Percentiles rank a stretch among this genome's conserved stretches.
These are phyloP conservation scores for Coenobita brevimanus DNA, from an alignment of 1,140 invertebrate genomes.

Conservation along the genomic window DNA sequence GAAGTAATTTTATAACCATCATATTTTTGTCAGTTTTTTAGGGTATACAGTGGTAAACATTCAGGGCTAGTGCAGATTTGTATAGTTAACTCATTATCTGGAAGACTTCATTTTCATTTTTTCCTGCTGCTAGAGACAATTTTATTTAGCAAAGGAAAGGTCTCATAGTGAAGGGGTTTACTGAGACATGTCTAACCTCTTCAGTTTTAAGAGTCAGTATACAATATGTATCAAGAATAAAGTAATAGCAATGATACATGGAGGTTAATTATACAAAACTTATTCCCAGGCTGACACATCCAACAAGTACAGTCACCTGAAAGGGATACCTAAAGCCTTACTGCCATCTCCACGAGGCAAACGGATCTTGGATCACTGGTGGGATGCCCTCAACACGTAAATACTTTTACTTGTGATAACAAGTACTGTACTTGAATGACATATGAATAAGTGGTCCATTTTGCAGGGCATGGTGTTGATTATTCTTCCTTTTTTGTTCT, in stretches of 20 bases:
- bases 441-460: conserved; percentile 47
- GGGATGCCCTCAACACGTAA: conserved; percentile 69
- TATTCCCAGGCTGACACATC: conserved; percentile 49
- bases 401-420: background rate
- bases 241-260: background rate
- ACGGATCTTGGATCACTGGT: conserved; percentile 69
- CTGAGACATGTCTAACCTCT: too few relatives aligned
- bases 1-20: too few relatives aligned
- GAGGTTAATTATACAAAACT: too few relatives aligned
- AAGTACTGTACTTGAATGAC: background rate
- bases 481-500: too few relatives aligned
- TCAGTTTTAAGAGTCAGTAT: background rate
- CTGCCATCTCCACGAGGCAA: conserved; percentile 67
- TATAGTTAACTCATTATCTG: too few relatives aligned
- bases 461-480: too few relatives aligned
- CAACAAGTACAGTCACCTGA: conserved; percentile 60
- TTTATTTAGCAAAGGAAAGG: too few relatives aligned
- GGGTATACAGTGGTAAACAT: too few relatives aligned
- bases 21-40: too few relatives aligned
- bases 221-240: background rate
- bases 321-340: conserved; percentile 69
- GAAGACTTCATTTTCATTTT: too few relatives aligned
- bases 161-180: background rate
- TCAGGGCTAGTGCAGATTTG: too few relatives aligned
- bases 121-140: too few relatives aligned